A percentile compares a stretch with the other conserved stretches of the same genome.
These are phyloP conservation scores for Bedellia somnulentella DNA, from an alignment of 2,888 invertebrate species.

Conservation along the genomic window DNA sequence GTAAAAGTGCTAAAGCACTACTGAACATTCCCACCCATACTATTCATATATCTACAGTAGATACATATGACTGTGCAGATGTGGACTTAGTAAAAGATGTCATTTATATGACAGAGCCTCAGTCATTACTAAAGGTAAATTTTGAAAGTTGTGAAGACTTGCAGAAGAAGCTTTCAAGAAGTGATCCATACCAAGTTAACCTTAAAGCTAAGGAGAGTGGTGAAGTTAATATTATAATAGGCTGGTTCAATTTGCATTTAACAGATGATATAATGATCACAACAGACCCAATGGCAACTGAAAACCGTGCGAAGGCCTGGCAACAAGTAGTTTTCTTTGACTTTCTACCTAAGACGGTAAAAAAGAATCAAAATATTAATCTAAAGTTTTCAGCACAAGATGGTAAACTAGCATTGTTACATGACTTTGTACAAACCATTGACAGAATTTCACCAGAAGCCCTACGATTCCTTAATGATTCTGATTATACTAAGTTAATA, in stretches of 20 bases:
- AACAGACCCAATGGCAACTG: slow-evolving; percentile 60
- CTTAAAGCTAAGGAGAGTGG: slow-evolving; percentile 45
- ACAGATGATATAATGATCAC: slow-evolving; percentile 63
- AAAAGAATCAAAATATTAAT: slow-evolving; percentile 23
- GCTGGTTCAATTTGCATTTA: slow-evolving; percentile 75
- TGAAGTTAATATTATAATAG: slow-evolving; percentile 64
- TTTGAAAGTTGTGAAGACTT: slow-evolving; percentile 63
- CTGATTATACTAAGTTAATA: slow-evolving; percentile 37
- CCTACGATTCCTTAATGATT: slow-evolving; percentile 52
- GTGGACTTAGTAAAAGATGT: slow-evolving; percentile 56
- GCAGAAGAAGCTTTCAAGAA: slow-evolving; percentile 24
- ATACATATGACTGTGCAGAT: slow-evolving; percentile 73
- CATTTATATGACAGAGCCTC: slow-evolving; percentile 61
- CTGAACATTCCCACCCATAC: slow-evolving; percentile 22
- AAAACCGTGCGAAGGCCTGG: slow-evolving; percentile 66
- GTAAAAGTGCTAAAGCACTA: slow-evolving; percentile 18
- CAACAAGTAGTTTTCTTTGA: slow-evolving; percentile 75
- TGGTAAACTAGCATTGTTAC: slow-evolving; percentile 33
- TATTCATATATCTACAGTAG: slow-evolving; percentile 31
- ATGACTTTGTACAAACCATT: slow-evolving; percentile 17
- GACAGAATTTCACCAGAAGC: slow-evolving; percentile 26
- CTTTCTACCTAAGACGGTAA: slow-evolving; percentile 28
- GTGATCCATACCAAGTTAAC: slow-evolving; percentile 30
- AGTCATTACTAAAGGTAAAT: slow-evolving; percentile 59
- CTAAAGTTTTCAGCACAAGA: slow-evolving; percentile 31